Evolutionary conservation across 2,888 invertebrate species (phyloP), one percentile per base, ranked within the genome.

Genomic region (Silvanus unidentatus): DNA sequence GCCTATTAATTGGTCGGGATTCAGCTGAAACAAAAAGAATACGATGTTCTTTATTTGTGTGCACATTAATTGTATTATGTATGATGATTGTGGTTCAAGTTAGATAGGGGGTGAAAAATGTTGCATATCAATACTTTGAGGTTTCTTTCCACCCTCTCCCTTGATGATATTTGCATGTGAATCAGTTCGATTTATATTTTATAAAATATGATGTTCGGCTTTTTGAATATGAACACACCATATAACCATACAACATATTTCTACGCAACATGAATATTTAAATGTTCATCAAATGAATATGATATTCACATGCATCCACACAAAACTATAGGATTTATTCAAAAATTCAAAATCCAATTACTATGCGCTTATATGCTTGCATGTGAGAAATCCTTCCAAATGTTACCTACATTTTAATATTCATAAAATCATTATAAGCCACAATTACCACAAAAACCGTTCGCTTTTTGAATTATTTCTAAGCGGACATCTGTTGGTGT

Each of bases 11-110:
- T 41, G 62, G 78, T 47, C 66, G 59, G 55, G 75, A 74, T 65
- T 77, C 77, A 61, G 72, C 75, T 77, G 73, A 38, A 77, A 77
- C 64, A 72, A 62, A 70, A 65, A 22, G 34, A 16, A 28, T 22
- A 36, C n/a, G n/a, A n/a, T n/a, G n/a, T n/a, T n/a, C n/a, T n/a
- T n/a, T n/a, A n/a, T n/a, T n/a, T n/a, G n/a, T n/a, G n/a, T n/a
- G n/a, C n/a, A n/a, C n/a, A 27, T n/a, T 27, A 10, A 27, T 11
- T 14, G 16, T n/a, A 22, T 5, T 22, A 8, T 5, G 4, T 5
- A 8, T 22, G 8, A 22, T 22, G 8, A 22, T 22, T 22, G 22
- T 8, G 22, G 3, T 22, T 22, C 8, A 5, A 5, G 8, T 22
- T 22, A 22, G 3, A 22, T 22, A 22, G 8, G 8, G 22, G 22